Evolutionary conservation across 2,113 vertebrate species (phyloP).

Genomic region (Myotis yumanensis): DNA sequence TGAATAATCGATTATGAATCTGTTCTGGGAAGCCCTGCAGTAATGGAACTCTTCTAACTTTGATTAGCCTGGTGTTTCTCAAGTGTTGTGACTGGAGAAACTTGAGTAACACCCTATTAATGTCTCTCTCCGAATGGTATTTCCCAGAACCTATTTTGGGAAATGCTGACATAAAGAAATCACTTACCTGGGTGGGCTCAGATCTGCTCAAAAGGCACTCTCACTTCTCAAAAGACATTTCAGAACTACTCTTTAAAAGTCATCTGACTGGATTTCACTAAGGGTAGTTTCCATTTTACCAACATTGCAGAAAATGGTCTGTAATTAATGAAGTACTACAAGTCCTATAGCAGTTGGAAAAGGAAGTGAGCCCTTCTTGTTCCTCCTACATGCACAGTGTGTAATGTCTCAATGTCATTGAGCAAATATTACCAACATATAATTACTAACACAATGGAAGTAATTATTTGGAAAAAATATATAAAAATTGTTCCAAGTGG

Average conservation of each 20-base stretch:
- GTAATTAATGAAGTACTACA: not conserved
- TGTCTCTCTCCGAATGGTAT: not conserved
- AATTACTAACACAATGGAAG: not conserved
- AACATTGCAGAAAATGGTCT: not conserved
- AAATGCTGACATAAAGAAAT: constrained; percentile 1
- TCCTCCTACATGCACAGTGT: not conserved
- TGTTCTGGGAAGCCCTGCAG: not conserved
- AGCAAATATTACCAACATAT: not conserved
- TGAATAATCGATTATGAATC: not conserved
- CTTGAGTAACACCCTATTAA: not conserved
- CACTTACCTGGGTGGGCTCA: not conserved
- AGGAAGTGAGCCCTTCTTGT: not conserved
- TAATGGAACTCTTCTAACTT: not conserved
- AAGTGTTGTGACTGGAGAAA: not conserved
- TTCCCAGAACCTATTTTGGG: constrained; percentile 6
- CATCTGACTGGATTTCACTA: not conserved
- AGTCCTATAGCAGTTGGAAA: not conserved
- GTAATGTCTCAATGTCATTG: not conserved
- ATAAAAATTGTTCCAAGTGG: not conserved
- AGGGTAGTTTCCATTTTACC: not conserved
- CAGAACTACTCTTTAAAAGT: not conserved
- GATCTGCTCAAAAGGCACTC: not conserved
- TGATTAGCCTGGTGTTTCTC: constrained; percentile 3
- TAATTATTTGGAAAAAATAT: not conserved
- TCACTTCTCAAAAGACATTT: constrained; percentile 12